These are phyloP conservation scores for Chrysolina americana DNA, from an alignment of 2,888 invertebrate species.

Conservation along the genomic window DNA sequence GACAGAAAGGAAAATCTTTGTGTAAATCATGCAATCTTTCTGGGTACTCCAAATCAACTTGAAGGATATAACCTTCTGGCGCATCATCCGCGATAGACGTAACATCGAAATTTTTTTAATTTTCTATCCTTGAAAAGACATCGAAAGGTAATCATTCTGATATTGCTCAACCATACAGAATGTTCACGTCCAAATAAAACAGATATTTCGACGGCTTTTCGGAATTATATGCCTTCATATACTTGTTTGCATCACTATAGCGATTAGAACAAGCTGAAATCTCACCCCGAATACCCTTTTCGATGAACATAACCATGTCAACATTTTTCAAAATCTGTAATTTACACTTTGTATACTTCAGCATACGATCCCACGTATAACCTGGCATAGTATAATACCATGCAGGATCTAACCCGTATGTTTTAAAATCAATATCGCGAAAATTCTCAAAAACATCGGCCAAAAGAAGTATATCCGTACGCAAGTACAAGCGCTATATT, in stretches of 20 bases:
- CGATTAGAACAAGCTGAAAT: conserved; percentile 28
- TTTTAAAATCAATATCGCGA: conserved; percentile 40
- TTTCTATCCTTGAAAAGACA: conserved; percentile 30
- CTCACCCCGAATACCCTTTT: conserved; percentile 50
- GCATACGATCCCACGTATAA: conserved; percentile 29
- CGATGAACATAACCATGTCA: conserved; percentile 37
- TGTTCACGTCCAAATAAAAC: conserved; percentile 55
- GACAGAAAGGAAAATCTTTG: conserved; percentile 53
- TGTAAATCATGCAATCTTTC: conserved; percentile 60
- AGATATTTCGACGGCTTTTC: conserved; percentile 53
- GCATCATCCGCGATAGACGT: conserved; percentile 37
- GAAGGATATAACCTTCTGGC: conserved; percentile 57
- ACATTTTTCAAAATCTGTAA: conserved; percentile 56
- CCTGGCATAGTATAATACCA: conserved; percentile 31
- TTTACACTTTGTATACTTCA: conserved; percentile 54
- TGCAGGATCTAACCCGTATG: conserved; percentile 29
- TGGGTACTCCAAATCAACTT: conserved; percentile 68
- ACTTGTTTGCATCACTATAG: conserved; percentile 49
- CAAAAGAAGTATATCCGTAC: conserved; percentile 56
- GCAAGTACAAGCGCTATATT: conserved; percentile 55
- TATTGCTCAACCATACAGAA: conserved; percentile 53
- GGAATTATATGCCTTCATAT: conserved; percentile 57
- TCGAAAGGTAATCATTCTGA: conserved; percentile 55
- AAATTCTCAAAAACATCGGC: conserved; percentile 61
- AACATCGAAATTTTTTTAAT: conserved; percentile 31